Evolutionary conservation across 2,113 vertebrate species (phyloP).

Genomic region (Centropus bengalensis): DNA sequence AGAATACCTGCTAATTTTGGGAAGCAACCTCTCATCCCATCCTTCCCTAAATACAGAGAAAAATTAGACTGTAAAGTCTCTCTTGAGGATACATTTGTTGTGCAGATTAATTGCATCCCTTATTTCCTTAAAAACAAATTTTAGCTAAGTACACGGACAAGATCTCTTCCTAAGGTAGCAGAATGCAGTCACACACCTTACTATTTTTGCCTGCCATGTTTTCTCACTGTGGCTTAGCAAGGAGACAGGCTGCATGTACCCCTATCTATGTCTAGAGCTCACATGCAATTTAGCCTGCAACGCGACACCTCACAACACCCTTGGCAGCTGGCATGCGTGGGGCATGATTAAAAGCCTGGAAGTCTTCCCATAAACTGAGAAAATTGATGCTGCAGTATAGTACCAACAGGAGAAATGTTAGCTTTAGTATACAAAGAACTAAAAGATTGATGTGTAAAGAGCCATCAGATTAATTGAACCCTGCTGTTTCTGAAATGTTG

Average conservation of each 20-base stretch:
- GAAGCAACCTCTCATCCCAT: background rate
- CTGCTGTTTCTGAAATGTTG: background rate
- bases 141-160: background rate
- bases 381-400: background rate
- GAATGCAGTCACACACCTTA: background rate
- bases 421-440: background rate
- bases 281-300: fast-evolving
- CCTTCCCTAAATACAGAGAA: background rate
- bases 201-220: background rate
- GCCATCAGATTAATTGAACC: background rate
- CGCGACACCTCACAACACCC: fast-evolving
- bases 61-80: background rate
- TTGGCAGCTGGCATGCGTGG: background rate
- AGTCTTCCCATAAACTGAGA: background rate
- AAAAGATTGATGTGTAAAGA: background rate
- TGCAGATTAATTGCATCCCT: background rate
- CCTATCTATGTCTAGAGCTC: background rate
- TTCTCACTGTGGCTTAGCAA: fast-evolving
- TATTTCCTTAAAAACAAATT: background rate
- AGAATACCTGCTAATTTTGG: background rate
- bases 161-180: background rate
- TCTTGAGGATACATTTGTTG: background rate
- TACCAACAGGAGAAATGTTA: background rate
- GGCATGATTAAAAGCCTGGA: background rate
- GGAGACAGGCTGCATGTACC: too few relatives aligned